phyloP scores from a whole-genome alignment of 2,797 vertebrate species.

The Myripristis jacobus region DNA sequence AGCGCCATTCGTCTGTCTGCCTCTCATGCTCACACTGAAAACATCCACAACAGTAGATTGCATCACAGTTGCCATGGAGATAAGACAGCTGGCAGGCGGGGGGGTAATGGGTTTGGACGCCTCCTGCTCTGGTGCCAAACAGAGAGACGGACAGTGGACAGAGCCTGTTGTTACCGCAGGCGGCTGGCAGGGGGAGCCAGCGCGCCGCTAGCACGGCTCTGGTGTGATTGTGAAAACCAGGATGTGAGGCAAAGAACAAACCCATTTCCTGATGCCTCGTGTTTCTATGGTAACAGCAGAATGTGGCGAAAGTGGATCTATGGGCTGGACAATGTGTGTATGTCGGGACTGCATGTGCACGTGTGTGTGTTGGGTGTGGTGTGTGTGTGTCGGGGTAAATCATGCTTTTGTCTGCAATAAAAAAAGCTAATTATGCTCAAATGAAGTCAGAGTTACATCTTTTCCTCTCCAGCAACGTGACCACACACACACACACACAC shows the following conservation, averaged over 20 bases:
- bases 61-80: constrained; percentile 81
- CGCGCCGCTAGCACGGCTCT: constrained; percentile 46
- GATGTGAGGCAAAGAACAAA: constrained; percentile 56
- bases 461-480: constrained; percentile 45
- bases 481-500: constrained; percentile 10
- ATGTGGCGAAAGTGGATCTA: constrained; percentile 25
- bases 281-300: constrained; percentile 65
- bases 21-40: constrained; percentile 55
- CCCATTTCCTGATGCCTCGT: constrained; percentile 66
- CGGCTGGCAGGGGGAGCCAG: constrained; percentile 76
- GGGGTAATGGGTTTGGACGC: constrained; percentile 71
- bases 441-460: constrained; percentile 9
- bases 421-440: constrained; percentile 14
- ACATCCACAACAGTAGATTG: constrained; percentile 67
- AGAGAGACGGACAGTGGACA: constrained; percentile 49
- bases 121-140: constrained; percentile 60
- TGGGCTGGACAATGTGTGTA: constrained; percentile 11
- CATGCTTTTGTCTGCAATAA: constrained; percentile 22
- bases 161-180: constrained; percentile 69
- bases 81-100: constrained; percentile 67
- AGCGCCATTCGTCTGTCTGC: constrained; percentile 52
- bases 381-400: constrained; percentile 28
- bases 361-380: constrained; percentile 8
- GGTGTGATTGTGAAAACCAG: constrained; percentile 66
- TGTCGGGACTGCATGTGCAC: constrained; percentile 3